These are phyloP conservation scores for Heliocidaris erythrogramma DNA, from an alignment of 35 echinoderm and acorn worm genomes.

Conservation along the genomic window DNA sequence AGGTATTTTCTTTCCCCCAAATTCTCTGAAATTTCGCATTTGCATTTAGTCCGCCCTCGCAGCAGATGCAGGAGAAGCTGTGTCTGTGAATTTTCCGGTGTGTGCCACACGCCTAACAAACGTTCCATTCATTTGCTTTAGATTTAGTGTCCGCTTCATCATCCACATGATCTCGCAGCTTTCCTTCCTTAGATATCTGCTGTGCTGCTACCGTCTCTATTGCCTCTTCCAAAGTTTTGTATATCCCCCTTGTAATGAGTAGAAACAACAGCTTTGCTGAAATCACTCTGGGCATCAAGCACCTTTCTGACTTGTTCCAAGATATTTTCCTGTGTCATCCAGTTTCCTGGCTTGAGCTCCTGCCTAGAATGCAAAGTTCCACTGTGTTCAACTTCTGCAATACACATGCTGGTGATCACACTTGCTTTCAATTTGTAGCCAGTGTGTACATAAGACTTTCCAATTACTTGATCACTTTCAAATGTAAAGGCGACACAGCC, in stretches of 20 bases:
- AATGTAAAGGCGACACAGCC: too few species aligned
- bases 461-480: too few species aligned
- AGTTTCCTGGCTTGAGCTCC: slow-evolving; percentile 51
- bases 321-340: not conserved
- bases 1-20: too few species aligned
- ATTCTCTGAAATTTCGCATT: too few species aligned
- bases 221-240: not conserved
- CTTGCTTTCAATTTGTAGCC: slow-evolving; percentile 48
- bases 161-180: not conserved
- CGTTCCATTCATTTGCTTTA: too few species aligned
- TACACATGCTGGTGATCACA: slow-evolving; percentile 36
- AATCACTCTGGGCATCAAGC: not conserved
- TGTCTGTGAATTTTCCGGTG: too few species aligned
- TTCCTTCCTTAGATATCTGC: not conserved
- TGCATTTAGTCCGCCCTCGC: too few species aligned
- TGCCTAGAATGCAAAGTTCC: slow-evolving; percentile 39
- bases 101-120: too few species aligned
- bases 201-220: not conserved
- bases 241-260: not conserved
- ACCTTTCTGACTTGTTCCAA: not conserved
- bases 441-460: slow-evolving; percentile 52
- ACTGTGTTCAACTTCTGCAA: slow-evolving; percentile 45
- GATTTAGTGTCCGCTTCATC: too few species aligned
- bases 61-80: too few species aligned
- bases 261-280: not conserved